These are phyloP conservation scores for Artibeus lituratus DNA, from an alignment of 2,797 vertebrate species.

Conservation along the genomic window DNA sequence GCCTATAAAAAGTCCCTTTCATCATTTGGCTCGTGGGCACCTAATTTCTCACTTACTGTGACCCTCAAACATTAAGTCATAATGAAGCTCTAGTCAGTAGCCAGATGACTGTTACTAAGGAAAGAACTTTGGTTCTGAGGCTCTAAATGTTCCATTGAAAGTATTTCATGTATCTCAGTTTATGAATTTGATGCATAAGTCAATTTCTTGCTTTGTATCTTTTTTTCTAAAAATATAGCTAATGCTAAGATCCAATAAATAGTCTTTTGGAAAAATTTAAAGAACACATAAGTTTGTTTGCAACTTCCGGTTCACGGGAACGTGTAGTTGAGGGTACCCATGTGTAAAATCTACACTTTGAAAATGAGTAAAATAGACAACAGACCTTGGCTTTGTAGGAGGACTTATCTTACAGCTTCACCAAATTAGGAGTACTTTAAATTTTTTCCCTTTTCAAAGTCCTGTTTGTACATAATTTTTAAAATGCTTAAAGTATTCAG, in stretches of 20 bases:
- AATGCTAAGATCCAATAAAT: not conserved
- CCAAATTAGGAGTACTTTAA: not conserved
- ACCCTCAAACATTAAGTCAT: not conserved
- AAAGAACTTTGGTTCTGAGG: not conserved
- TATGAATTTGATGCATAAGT: not conserved
- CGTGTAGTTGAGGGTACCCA: not conserved
- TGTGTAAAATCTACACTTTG: not conserved
- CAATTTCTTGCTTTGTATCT: not conserved
- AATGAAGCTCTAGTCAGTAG: not conserved
- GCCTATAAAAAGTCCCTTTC: conserved; percentile 6
- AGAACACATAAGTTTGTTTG: not conserved
- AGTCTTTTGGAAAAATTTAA: not conserved
- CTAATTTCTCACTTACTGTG: not conserved
- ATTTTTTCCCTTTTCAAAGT: not conserved
- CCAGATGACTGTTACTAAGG: not conserved
- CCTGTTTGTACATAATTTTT: not conserved
- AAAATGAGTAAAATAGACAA: not conserved
- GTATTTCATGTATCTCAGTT: not conserved
- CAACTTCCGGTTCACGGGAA: not conserved
- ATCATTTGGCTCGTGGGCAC: not conserved
- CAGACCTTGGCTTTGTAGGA: not conserved
- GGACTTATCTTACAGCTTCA: not conserved
- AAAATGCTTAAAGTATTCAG: not conserved
- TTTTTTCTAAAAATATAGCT: not conserved
- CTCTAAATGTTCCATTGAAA: not conserved